Percentiles rank a stretch among this genome's conserved stretches.
Evolutionary conservation across 2,797 vertebrate genomes (phyloP).

Genomic region (Pseudochirops corinnae): DNA sequence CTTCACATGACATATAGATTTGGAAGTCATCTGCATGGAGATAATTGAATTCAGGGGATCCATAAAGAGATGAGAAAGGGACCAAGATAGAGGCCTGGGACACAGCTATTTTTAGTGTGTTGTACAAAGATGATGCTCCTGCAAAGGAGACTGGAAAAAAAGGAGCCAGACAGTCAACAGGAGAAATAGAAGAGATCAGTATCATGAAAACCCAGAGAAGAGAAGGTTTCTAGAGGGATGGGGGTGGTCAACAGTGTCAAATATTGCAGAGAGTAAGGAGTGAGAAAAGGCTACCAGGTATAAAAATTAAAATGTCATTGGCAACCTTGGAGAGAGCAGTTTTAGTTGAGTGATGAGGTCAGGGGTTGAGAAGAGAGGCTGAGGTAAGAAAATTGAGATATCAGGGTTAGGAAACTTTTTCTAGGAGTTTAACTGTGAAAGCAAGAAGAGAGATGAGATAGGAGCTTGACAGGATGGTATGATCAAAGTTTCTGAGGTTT

Average conservation of each 20-base stretch:
- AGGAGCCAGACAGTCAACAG: not conserved
- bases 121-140: not conserved
- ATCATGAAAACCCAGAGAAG: not conserved
- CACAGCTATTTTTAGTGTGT: not conserved
- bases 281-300: not conserved
- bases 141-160: not conserved
- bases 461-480: accelerated
- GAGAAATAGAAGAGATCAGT: not conserved
- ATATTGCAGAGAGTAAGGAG: not conserved
- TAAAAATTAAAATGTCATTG: not conserved
- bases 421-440: accelerated
- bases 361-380: not conserved
- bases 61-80: not conserved
- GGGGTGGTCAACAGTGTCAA: not conserved
- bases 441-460: not conserved
- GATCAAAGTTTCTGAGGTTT: not conserved
- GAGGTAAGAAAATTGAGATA: not conserved
- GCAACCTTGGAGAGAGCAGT: not conserved
- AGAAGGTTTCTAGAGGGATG: not conserved
- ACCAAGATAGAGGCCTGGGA: not conserved
- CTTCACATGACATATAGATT: accelerated
- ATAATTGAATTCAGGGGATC: accelerated
- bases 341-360: not conserved
- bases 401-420: too few relatives aligned
- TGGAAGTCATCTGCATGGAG: too few relatives aligned